A percentile compares a stretch with the other conserved stretches of the same genome.
These are phyloP conservation scores for Esox masquinongy DNA, from an alignment of 2,797 vertebrate species.

Conservation along the genomic window DNA sequence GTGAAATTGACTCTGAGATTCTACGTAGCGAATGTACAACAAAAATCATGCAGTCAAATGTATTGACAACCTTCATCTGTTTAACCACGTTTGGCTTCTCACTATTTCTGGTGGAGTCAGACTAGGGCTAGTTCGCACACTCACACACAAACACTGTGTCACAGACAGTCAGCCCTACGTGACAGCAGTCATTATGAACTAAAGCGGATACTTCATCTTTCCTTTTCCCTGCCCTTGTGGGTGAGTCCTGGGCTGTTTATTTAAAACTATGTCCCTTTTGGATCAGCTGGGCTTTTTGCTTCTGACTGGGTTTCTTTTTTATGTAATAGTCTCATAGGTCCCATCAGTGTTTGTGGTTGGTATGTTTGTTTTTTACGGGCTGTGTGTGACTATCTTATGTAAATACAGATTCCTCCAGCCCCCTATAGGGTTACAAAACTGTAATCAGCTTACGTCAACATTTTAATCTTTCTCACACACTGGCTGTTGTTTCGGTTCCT, in stretches of 20 bases:
- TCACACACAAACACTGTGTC: background rate
- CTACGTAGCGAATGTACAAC: conserved; percentile 54
- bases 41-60: conserved; percentile 69
- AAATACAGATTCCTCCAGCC: conserved; percentile 66
- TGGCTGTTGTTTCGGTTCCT: conserved; percentile 66
- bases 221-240: background rate
- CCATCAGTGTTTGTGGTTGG: conserved; percentile 30
- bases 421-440: conserved; percentile 67
- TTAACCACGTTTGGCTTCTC: conserved; percentile 67
- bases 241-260: conserved; percentile 19
- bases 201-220: conserved; percentile 38
- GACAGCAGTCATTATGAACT: conserved; percentile 44
- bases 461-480: conserved; percentile 67
- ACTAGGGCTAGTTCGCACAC: background rate
- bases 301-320: conserved; percentile 60
- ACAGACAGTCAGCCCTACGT: background rate
- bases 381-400: conserved; percentile 54
- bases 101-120: background rate
- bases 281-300: conserved; percentile 51
- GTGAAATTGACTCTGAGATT: conserved; percentile 45
- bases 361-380: background rate
- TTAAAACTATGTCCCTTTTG: conserved; percentile 43
- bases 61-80: conserved; percentile 71
- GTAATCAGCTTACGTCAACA: conserved; percentile 71
- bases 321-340: conserved; percentile 60